Conservation (phyloP, 2,888 invertebrate genomes). For the Pogonocherus hispidulus region DNA sequence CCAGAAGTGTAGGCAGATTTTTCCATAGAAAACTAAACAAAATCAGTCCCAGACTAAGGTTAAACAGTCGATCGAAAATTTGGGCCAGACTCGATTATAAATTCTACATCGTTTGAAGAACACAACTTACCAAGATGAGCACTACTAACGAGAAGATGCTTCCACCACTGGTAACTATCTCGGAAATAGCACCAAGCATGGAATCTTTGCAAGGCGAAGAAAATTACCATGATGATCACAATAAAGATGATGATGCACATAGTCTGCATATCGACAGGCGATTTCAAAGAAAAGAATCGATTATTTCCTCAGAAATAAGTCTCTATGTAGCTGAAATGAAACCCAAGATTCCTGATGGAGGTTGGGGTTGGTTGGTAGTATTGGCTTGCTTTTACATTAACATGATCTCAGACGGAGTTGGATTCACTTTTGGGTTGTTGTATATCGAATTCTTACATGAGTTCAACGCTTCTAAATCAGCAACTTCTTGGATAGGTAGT, state of each 20-base stretch:
- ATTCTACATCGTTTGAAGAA: slow-evolving; percentile 9
- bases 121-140: background rate
- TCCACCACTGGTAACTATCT: slow-evolving; percentile 42
- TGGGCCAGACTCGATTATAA: slow-evolving; percentile 13
- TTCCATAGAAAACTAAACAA: background rate
- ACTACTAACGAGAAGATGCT: background rate
- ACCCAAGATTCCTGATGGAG: slow-evolving; percentile 82
- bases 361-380: slow-evolving; percentile 93
- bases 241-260: background rate
- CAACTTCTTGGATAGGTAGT: slow-evolving; percentile 75
- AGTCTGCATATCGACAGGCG: slow-evolving; percentile 34
- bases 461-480: slow-evolving; percentile 68
- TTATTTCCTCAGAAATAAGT: slow-evolving; percentile 52
- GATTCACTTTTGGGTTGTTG: slow-evolving; percentile 92
- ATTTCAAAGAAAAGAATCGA: slow-evolving; percentile 52
- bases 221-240: too few species aligned
- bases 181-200: slow-evolving; percentile 39
- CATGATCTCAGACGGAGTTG: slow-evolving; percentile 92
- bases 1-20: background rate
- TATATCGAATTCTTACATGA: slow-evolving; percentile 83
- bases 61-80: slow-evolving; percentile 3
- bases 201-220: slow-evolving; percentile 17
- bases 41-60: background rate
- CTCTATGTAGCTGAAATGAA: slow-evolving; percentile 59
- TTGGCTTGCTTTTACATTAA: slow-evolving; percentile 87